Conservation (phyloP, 2,113 vertebrate genomes). For the Epinephelus moara region DNA sequence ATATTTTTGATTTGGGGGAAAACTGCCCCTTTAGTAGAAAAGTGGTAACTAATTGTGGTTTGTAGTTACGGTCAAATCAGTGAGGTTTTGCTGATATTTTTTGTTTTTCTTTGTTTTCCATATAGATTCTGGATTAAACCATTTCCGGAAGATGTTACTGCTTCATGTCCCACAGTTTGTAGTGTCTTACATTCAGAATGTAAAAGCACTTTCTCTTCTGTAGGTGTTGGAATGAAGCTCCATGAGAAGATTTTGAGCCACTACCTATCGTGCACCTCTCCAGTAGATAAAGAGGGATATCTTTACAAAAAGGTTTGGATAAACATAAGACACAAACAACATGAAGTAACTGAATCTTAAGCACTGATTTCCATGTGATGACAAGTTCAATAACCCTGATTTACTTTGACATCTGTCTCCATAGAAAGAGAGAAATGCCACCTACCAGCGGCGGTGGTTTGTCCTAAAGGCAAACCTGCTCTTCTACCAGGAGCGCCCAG, state of each 20-base stretch:
- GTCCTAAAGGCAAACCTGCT: slow-evolving; percentile 87
- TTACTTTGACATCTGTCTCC: not conserved
- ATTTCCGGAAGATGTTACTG: not conserved
- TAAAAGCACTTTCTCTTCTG: slow-evolving; percentile 10
- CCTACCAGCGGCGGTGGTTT: slow-evolving; percentile 86
- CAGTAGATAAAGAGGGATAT: slow-evolving; percentile 84
- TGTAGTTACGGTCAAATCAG: not conserved
- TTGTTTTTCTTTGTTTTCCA: no score
- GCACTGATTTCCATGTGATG: not conserved
- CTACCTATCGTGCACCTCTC: slow-evolving; percentile 79
- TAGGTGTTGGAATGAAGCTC: slow-evolving; percentile 84
- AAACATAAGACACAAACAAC: not conserved
- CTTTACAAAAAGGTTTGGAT: slow-evolving; percentile 86
- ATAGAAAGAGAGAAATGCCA: slow-evolving; percentile 77
- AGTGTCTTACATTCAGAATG: not conserved
- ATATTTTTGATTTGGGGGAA: no score
- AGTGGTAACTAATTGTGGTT: not conserved
- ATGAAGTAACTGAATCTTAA: not conserved
- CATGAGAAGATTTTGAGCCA: slow-evolving; percentile 79
- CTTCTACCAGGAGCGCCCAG: slow-evolving; percentile 85
- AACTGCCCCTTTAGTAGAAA: not conserved
- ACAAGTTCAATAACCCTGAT: not conserved
- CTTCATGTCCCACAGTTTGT: not conserved
- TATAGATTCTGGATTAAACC: no score
- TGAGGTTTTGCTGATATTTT: no score